Percentiles rank a stretch among this genome's conserved stretches.
phyloP scores from a whole-genome alignment of 1,140 invertebrate species.

The Probaryconus sp. region DNA sequence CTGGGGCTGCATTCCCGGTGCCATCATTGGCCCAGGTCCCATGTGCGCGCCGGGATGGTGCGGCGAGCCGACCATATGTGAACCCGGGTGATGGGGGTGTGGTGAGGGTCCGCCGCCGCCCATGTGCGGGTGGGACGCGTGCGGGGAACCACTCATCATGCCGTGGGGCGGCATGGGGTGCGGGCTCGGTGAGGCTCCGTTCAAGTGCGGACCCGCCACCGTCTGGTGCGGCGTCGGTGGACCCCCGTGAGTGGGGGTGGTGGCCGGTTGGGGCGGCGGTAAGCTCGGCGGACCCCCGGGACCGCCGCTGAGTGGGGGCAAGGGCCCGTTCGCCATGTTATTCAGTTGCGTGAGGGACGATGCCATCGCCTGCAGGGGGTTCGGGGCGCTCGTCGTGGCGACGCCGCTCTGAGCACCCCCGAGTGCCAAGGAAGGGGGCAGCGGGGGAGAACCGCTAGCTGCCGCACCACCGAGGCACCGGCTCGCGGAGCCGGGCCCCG shows the following conservation, averaged over 20 bases:
- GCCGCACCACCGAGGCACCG: conserved; percentile 75
- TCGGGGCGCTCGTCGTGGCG: conserved; percentile 57
- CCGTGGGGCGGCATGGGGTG: conserved; percentile 76
- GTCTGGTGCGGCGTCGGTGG: conserved; percentile 73
- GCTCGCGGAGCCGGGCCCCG: conserved; percentile 70
- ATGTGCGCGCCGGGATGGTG: conserved; percentile 74
- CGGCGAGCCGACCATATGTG: conserved; percentile 74
- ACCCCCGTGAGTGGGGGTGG: conserved; percentile 74
- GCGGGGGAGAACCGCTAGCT: conserved; percentile 69
- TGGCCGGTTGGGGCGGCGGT: conserved; percentile 73
- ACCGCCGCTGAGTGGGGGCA: conserved; percentile 71
- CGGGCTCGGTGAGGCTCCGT: conserved; percentile 76
- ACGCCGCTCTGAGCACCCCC: conserved; percentile 59
- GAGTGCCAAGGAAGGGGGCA: conserved; percentile 67
- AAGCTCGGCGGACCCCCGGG: conserved; percentile 68
- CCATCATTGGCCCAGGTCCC: conserved; percentile 73
- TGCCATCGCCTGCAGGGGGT: conserved; percentile 75
- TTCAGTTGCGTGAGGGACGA: conserved; percentile 75
- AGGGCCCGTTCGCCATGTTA: conserved; percentile 76
- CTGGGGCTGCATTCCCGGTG: conserved; percentile 73
- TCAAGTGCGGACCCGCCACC: conserved; percentile 71
- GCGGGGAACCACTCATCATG: conserved; percentile 75
- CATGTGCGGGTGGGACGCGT: conserved; percentile 73
- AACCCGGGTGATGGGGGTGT: conserved; percentile 73
- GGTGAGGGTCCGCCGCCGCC: conserved; percentile 73